phyloP scores from a whole-genome alignment of 2,113 vertebrate genomes.

The Scopus umbretta region DNA sequence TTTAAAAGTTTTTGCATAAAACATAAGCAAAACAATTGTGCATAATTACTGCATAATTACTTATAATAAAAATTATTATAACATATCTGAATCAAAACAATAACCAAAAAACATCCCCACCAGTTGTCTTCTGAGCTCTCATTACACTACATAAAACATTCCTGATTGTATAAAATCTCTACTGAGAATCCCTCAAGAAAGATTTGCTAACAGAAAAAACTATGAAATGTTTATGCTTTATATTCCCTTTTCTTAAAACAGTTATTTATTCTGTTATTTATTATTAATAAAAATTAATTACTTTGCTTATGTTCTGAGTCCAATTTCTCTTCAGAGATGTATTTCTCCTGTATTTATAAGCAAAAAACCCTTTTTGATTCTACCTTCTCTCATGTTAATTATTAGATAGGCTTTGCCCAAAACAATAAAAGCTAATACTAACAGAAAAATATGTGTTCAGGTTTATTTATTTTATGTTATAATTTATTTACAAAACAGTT shows the following conservation, averaged over 20 bases:
- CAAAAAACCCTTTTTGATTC: neutral
- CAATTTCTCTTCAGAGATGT: neutral
- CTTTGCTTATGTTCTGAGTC: neutral
- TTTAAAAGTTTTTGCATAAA: neutral
- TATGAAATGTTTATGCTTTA: neutral
- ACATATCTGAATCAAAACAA: neutral
- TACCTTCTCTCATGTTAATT: neutral
- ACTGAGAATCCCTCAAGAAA: neutral
- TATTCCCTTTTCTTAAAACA: neutral
- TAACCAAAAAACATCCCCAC: neutral
- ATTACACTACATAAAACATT: neutral
- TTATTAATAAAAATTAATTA: constrained; percentile 12
- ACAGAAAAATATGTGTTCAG: neutral
- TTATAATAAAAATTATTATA: neutral
- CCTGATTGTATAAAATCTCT: neutral
- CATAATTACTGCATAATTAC: neutral
- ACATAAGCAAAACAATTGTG: neutral
- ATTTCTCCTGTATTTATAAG: neutral
- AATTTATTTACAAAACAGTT: neutral
- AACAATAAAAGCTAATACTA: neutral
- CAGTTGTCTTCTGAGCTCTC: neutral
- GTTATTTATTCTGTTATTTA: neutral
- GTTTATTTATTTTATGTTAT: neutral
- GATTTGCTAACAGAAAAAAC: neutral
- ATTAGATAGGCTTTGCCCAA: neutral